Conservation (phyloP, 2,888 invertebrate genomes). For the Neuroscelio doddi region DNA sequence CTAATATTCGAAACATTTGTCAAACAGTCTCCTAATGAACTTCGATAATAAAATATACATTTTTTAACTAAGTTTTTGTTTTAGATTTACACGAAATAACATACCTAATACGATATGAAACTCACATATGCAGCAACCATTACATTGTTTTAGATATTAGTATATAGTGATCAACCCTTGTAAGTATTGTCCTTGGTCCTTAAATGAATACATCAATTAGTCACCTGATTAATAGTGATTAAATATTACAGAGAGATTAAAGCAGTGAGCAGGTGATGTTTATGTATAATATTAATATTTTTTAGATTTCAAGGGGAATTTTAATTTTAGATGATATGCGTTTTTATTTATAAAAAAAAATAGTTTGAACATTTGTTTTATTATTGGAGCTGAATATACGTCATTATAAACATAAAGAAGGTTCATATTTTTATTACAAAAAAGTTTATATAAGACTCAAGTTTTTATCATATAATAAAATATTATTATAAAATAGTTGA, state of each 20-base stretch:
- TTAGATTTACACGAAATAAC: constrained; percentile 14
- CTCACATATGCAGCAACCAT: constrained; percentile 10
- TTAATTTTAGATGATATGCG: too few species aligned
- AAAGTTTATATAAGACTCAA: too few species aligned
- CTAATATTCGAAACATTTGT: constrained; percentile 11
- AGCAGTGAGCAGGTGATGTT: too few species aligned
- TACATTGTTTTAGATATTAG: constrained; percentile 3
- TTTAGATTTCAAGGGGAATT: too few species aligned
- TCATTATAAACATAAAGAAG: too few species aligned
- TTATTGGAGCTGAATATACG: too few species aligned
- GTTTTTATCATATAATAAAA: too few species aligned
- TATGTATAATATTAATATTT: not conserved
- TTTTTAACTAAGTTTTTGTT: constrained; percentile 15
- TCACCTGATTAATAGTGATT: constrained; percentile 8
- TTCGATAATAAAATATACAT: constrained; percentile 9
- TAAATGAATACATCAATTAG: constrained; percentile 27
- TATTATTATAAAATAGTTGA: too few species aligned
- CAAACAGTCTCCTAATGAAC: constrained; percentile 4
- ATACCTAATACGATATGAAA: constrained; percentile 12
- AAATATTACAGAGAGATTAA: not conserved
- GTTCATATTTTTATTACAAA: too few species aligned
- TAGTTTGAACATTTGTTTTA: too few species aligned
- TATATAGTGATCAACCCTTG: constrained; percentile 32
- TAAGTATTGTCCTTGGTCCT: constrained; percentile 58
- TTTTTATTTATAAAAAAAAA: too few species aligned